Conservation (phyloP, 2,888 invertebrate species). For the Desoria tigrina region DNA sequence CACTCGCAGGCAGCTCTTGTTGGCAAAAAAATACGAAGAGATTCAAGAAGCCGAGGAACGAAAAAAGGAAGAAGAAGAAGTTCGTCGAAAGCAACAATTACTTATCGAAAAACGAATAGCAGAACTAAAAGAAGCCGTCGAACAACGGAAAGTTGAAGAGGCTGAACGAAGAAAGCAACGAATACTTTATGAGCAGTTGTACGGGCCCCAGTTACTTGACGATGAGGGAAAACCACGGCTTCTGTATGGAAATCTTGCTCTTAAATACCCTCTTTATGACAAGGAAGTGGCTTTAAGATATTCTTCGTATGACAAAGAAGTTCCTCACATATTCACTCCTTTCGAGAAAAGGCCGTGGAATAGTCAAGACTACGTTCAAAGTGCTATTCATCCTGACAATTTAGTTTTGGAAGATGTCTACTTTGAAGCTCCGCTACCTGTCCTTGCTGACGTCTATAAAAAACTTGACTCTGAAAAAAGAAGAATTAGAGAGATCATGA, state of each 20-base stretch:
- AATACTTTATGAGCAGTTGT: constrained; percentile 6
- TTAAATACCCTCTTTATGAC: neutral
- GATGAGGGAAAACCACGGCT: too few species aligned
- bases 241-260: neutral
- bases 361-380: constrained; percentile 49
- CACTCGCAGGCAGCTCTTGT: constrained; percentile 38
- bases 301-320: neutral
- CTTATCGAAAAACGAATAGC: constrained; percentile 31
- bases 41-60: constrained; percentile 49
- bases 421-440: constrained; percentile 44
- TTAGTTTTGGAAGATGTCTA: constrained; percentile 47
- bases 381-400: constrained; percentile 30
- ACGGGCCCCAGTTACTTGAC: neutral
- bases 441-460: constrained; percentile 48
- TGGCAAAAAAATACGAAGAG: constrained; percentile 48
- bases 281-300: neutral
- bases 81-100: constrained; percentile 35
- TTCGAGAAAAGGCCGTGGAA: constrained; percentile 39
- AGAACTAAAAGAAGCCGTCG: constrained; percentile 32
- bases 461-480: constrained; percentile 46
- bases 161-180: constrained; percentile 25
- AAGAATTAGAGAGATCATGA: constrained; percentile 49
- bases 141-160: constrained; percentile 34
- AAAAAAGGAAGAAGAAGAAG: constrained; percentile 46
- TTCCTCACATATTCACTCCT: neutral